Evolutionary conservation across 2,888 invertebrate species (phyloP), one percentile per base, ranked within the genome.

Genomic region (Tortrix viridana): DNA sequence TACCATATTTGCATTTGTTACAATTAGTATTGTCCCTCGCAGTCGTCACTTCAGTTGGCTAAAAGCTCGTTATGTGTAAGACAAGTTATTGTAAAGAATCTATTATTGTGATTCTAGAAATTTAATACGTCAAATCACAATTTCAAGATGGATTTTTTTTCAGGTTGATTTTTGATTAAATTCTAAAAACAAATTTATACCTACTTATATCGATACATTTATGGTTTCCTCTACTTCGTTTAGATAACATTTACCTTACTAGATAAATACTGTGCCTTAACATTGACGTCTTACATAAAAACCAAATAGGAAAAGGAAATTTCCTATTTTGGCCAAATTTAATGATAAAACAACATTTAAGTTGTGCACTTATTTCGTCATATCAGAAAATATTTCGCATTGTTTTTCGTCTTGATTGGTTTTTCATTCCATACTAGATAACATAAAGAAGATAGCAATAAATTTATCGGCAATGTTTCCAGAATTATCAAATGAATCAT

Each of bases 401-500:
- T 60, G 55, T 49, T 61, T 43, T 61, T 55, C 3, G 22, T 50
- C 44, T 62, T 23, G 19, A 54, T 32, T 50, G 50, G 61, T 55
- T 61, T 61, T 61, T 61, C 55, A 37, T 12, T 50, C 37, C 5
- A 9, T 44, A 32, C 32, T 6, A 32, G 41, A 32, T 32, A 32
- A 19, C 19, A 37, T 50, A 37, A 20, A 18, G 37, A 50, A 52
- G 56, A 62, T 57, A 57, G 38, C 50, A 50, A 22, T 49, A 50
- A 44, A 38, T 19, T 50, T 57, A 62, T 62, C 62, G 50, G 46
- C 19, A 62, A 62, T 57, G 38, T 38, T 62, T 57, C 44, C 26
- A 53, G 53, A 41, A 57, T 62, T 62, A 81, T 85, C 80, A 79
- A 82, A 84, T 86, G 82, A 86, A 79, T 86, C 84, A 84, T 75